Percentiles rank a stretch among this genome's conserved stretches.
These are phyloP conservation scores for Mionectes macconnelli DNA, from an alignment of 2,113 vertebrate genomes.

Conservation along the genomic window DNA sequence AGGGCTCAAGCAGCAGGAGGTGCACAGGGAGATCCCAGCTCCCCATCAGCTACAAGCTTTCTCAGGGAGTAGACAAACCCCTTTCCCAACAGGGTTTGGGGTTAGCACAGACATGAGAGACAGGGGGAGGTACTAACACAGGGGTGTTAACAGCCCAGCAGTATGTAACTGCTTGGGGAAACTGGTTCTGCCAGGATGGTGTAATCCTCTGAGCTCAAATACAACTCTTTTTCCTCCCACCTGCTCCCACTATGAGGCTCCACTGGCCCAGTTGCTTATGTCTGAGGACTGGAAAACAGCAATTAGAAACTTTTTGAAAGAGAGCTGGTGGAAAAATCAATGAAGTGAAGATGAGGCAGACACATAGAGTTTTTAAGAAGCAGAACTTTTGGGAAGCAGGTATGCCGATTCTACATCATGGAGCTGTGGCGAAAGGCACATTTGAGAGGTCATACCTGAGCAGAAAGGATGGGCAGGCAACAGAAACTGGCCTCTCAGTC, in stretches of 20 bases:
- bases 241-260: not conserved
- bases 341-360: not conserved
- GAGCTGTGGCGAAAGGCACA: not conserved
- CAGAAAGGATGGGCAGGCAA: not conserved
- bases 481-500: not conserved
- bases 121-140: accelerated
- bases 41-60: not conserved
- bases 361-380: accelerated
- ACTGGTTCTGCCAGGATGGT: not conserved
- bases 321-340: not conserved
- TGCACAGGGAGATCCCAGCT: not conserved
- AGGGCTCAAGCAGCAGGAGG: not conserved
- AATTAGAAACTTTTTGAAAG: not conserved
- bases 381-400: not conserved
- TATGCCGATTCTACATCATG: too few species aligned
- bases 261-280: not conserved
- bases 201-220: not conserved
- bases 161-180: not conserved
- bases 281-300: not conserved
- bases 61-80: not conserved
- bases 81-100: not conserved
- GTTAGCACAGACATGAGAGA: not conserved
- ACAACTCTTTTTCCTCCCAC: not conserved
- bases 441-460: not conserved
- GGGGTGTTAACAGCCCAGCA: not conserved